A percentile compares a stretch with the other conserved stretches of the same genome.
phyloP scores from a whole-genome alignment of 1,140 invertebrate genomes.

The Aphaenogaster ashmeadi region DNA sequence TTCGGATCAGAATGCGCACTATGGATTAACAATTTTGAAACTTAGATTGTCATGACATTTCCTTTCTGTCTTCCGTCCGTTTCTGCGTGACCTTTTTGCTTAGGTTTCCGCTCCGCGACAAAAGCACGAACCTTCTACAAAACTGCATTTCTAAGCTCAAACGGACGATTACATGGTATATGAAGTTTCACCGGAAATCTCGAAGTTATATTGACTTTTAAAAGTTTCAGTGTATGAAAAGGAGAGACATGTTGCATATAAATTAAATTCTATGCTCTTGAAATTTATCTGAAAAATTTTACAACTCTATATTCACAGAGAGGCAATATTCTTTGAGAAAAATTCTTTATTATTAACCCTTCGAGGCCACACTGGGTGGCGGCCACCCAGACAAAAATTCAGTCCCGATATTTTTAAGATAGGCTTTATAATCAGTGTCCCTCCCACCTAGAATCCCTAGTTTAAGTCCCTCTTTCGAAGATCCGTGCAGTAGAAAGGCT shows the following conservation, averaged over 20 bases:
- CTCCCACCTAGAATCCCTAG: too few relatives aligned
- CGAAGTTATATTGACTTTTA: slow-evolving; percentile 23
- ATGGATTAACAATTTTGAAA: slow-evolving; percentile 53
- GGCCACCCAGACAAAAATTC: too few relatives aligned
- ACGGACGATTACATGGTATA: not conserved
- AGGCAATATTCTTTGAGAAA: not conserved
- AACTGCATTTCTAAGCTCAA: slow-evolving; percentile 11
- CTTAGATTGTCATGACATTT: not conserved
- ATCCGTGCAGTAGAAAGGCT: too few relatives aligned
- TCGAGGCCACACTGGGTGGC: too few relatives aligned
- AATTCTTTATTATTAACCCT: not conserved
- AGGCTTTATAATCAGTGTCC: too few relatives aligned
- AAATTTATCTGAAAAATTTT: not conserved
- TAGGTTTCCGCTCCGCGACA: slow-evolving; percentile 1
- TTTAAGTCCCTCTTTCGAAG: too few relatives aligned
- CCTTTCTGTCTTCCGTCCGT: not conserved
- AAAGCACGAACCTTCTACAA: not conserved
- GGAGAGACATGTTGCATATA: not conserved
- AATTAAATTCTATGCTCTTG: not conserved
- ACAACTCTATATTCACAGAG: not conserved
- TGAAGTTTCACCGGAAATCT: not conserved
- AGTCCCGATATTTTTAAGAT: too few relatives aligned
- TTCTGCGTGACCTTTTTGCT: not conserved
- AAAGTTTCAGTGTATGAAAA: not conserved
- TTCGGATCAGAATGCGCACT: slow-evolving; percentile 20